Base-by-base conservation (phyloP, 2,797 vertebrate species). In the Numenius phaeopus region DNA sequence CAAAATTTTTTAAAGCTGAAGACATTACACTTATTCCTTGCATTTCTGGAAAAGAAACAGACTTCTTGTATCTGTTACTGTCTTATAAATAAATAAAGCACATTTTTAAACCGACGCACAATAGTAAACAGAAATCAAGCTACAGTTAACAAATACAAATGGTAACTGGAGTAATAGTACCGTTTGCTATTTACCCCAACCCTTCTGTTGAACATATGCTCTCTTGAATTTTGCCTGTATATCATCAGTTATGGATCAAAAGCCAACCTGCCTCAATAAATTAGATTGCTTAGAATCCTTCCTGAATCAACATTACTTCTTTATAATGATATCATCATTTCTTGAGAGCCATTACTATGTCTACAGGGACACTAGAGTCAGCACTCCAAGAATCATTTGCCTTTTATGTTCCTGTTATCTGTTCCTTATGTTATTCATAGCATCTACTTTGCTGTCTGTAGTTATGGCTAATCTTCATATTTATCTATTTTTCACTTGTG, bases 1-100 rank as follows among this genome's bases (percentile, higher is more conserved):
- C 61, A 83, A 65, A 59, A 62, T 94, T 80, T 83, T 94, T 94
- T 92, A 61, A 71, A 84, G 76, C 91, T 94, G 76, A 94, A 91
- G 54, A 49, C 57, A 87, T 87, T 81, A 71, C 49, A 69, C 73
- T 94, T 90, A n/a, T 72, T 89, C 65, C 42, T 83, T 87, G 39
- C 16, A 24, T 85, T 94, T 85, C 49, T 78, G 61, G 49, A 59
- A 89, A 24, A 88, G n/a, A 32, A 86, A 40, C 6, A 22, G 46
- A 13, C 14, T 88, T 20, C 17, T 44, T 76, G 29, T 89, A 50
- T 81, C 47, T 19, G 17, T 83, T 87, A 40, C 7, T 24, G 3
- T 78, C 47, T 61, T 87, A 30, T 10, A 87, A 90, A 64, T 50
- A 1, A 84, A 70, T 55, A 46, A 85, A 94, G 40, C 26, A 30